A percentile compares a stretch with the other conserved stretches of the same genome.
These are phyloP conservation scores for Cyphomyrus discorhynchus DNA, from an alignment of 2,113 vertebrate species.

Conservation along the genomic window DNA sequence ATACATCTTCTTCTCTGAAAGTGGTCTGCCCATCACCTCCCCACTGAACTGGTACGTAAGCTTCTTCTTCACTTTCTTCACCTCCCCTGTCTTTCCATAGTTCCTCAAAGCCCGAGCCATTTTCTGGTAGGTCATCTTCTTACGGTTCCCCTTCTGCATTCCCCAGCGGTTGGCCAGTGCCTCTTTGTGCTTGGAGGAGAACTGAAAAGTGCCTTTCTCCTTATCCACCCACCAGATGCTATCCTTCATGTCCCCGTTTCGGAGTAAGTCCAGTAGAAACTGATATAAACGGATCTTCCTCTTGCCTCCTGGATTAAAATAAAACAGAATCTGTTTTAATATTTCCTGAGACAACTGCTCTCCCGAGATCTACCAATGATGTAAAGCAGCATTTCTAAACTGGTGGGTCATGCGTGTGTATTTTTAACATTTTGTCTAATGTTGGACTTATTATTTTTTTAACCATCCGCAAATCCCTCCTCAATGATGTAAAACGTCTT, in stretches of 20 bases:
- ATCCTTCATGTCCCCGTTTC: conserved; percentile 94
- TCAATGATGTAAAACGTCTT: background rate
- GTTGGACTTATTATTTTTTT: background rate
- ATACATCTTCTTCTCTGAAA: conserved; percentile 63
- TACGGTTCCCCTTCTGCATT: conserved; percentile 95
- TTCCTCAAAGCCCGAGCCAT: conserved; percentile 96
- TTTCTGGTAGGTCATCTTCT: conserved; percentile 99
- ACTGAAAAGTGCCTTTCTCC: conserved; percentile 97
- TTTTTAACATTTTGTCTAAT: background rate
- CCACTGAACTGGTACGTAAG: conserved; percentile 97
- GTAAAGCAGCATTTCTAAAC: background rate
- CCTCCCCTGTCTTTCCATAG: conserved; percentile 97
- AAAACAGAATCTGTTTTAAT: background rate
- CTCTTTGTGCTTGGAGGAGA: conserved; percentile 99
- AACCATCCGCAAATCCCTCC: background rate
- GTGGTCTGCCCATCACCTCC: conserved; percentile 76
- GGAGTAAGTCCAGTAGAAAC: conserved; percentile 93
- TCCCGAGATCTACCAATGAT: background rate
- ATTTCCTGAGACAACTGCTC: background rate
- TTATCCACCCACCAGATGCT: conserved; percentile 99
- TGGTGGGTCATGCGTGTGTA: background rate
- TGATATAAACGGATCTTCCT: conserved; percentile 98
- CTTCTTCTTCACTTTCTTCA: conserved; percentile 98
- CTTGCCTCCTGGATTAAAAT: conserved; percentile 72
- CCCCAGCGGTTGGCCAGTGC: conserved; percentile 91